Base-by-base conservation (phyloP, 2,888 invertebrate genomes). In the Cordilura impudica region DNA sequence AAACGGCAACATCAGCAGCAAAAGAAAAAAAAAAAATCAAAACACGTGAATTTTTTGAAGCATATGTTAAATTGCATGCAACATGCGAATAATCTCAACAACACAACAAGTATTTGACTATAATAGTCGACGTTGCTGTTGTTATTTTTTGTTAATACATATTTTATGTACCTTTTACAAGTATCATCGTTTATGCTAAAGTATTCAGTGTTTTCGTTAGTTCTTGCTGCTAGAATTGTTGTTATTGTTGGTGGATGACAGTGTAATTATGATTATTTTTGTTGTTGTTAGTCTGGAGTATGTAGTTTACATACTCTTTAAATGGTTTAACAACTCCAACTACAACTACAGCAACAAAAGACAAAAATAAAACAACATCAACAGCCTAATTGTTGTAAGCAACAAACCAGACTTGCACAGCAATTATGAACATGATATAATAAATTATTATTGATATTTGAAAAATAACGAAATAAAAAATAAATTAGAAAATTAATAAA, bases 51-150 rank as follows among this genome's bases (percentile, higher is more conserved):
- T 67, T 70, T 69, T 73, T 66, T 73, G 58, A 77, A 73, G 77
- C 76, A 77, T 81, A 73, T 77, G 76, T 73, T 81, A 65, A 63
- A 71, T 67, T 78, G 78, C 78, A 75, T 78, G 72, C 74, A 78
- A 80, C 80, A 80, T 81, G 81, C 80, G 75, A 80, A 80, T 78
- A 80, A 69, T 77, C 63, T 71, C 58, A 65, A 72, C 58, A 49
- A 54, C 51, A 81, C 65, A 73, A 73, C 73, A 73, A 69, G 58
- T 69, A 63, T 66, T 70, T 65, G 29, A n/a, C 35, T 51, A 43
- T 66, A 65, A 70, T 70, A 70, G 60, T 70, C 56, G 47, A 56
- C 74, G 65, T 67, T 61, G 74, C 54, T 66, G 58, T 53, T 39
- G 51, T 66, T 51, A 60, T 56, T 4, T 54, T n/a, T n/a, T 43